A percentile compares a stretch with the other conserved stretches of the same genome.
phyloP scores from a whole-genome alignment of 2,888 invertebrate genomes.

The Drosophila limbata region DNA sequence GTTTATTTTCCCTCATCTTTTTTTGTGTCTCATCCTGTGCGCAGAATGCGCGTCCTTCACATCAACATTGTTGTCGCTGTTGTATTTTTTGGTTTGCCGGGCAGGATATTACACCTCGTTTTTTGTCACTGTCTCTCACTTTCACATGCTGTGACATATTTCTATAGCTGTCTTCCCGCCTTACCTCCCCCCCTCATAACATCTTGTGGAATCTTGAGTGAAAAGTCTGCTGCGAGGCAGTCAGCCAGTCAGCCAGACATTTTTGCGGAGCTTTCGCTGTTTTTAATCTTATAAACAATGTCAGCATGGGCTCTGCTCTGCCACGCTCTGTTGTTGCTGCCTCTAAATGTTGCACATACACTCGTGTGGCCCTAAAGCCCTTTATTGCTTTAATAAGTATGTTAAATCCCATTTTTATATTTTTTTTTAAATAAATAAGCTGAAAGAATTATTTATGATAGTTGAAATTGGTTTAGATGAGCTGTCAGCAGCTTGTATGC shows the following conservation, averaged over 20 bases:
- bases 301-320: constrained; percentile 63
- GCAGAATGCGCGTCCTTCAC: constrained; percentile 20
- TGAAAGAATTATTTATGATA: constrained; percentile 18
- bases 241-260: constrained; percentile 63
- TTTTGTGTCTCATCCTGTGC: constrained; percentile 33
- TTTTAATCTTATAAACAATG: constrained; percentile 76
- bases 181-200: constrained; percentile 5
- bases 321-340: constrained; percentile 23
- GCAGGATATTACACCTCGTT: constrained; percentile 78
- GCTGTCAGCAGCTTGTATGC: not conserved
- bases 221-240: constrained; percentile 48
- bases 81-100: constrained; percentile 48
- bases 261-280: constrained; percentile 52
- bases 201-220: constrained; percentile 48
- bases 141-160: constrained; percentile 80
- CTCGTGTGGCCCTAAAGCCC: constrained; percentile 43
- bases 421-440: constrained; percentile 14
- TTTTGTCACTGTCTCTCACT: constrained; percentile 78
- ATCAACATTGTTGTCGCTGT: constrained; percentile 39
- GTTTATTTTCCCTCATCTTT: constrained; percentile 3
- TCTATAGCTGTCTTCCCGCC: constrained; percentile 49
- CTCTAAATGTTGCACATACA: constrained; percentile 58
- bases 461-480: constrained; percentile 17
- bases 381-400: constrained; percentile 79
- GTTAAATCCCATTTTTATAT: constrained; percentile 51